Evolutionary conservation across 2,113 vertebrate species (phyloP), one percentile per base, ranked within the genome.

Genomic region (Tetrax tetrax): DNA sequence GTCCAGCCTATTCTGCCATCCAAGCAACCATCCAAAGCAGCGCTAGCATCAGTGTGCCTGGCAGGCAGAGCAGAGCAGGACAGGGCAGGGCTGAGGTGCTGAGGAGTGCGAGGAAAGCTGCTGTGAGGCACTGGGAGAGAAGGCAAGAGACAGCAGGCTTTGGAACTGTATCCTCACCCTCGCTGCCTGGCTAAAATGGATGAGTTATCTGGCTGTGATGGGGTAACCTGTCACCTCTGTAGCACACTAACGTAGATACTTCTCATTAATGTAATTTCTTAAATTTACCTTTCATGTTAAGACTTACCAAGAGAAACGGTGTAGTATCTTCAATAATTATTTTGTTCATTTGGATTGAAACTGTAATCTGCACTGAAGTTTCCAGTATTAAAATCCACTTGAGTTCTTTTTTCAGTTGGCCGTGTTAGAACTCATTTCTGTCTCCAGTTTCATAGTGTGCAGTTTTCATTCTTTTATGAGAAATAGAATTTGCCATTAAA

Each of bases 401-500:
- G n/a, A 74, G 14, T 48, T 83, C 20, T 70, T 11, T 41, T 95
- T 66, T 83, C 37, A 45, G 35, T 76, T 82, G 59, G 4, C 21
- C 0, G 0, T 23, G 41, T 54, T 72, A 70, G 43, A 87, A 92
- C 28, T 77, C 5, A 4, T 87, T 93, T 65, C 47, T 82, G n/a
- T 53, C 51, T 89, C 25, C 35, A 28, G 28, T 84, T 87, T 61
- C 43, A 19, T 38, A 51, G 9, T 17, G 9, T 23, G 45, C 14
- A 28, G 7, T 86, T 95, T 74, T 56, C 21, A 29, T 89, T 92
- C 51, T 74, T 69, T 78, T 85, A 79, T 50, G 61, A 91, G 57
- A 86, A 83, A 59, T 31, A 85, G 22, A 38, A 65, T 80, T 93
- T 81, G 8, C n/a, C 27, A 80, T 93, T 83, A 78, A 68, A 92